Percentiles rank a stretch among this genome's conserved stretches.
Evolutionary conservation across 2,113 vertebrate species (phyloP).

Genomic region (Planiliza haematocheilus): DNA sequence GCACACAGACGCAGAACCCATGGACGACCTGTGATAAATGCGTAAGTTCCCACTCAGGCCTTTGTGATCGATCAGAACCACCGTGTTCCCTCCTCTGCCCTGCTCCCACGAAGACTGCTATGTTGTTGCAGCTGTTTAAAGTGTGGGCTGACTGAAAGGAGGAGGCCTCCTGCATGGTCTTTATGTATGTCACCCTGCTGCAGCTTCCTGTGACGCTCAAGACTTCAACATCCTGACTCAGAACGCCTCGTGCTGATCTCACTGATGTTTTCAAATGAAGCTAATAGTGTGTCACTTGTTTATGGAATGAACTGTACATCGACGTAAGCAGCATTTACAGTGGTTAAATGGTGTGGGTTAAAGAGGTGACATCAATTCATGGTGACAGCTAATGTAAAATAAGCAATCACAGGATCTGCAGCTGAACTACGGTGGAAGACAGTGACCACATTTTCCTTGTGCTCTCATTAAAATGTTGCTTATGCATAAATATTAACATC

Average conservation of each 20-base stretch:
- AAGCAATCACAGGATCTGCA: too few relatives aligned
- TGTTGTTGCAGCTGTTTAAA: slow-evolving; percentile 62
- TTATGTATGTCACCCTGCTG: slow-evolving; percentile 41
- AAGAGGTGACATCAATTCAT: slow-evolving; percentile 17
- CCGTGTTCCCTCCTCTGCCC: slow-evolving; percentile 22
- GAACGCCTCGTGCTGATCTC: not conserved
- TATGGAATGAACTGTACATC: slow-evolving; percentile 23
- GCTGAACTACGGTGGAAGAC: not conserved
- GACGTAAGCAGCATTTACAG: slow-evolving; percentile 15
- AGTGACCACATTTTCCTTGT: not conserved
- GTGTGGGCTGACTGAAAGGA: slow-evolving; percentile 31
- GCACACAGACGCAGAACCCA: not conserved
- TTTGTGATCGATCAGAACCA: slow-evolving; percentile 35
- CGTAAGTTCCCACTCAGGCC: slow-evolving; percentile 10
- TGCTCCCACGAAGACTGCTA: slow-evolving; percentile 26
- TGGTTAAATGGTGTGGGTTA: not conserved
- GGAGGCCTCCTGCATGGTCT: slow-evolving; percentile 39
- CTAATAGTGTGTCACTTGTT: slow-evolving; percentile 18
- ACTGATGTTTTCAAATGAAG: slow-evolving; percentile 26
- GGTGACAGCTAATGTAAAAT: too few relatives aligned
- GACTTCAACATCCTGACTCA: slow-evolving; percentile 32
- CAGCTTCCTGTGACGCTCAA: slow-evolving; percentile 71
- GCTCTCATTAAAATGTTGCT: not conserved
- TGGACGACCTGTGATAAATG: not conserved
- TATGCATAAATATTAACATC: not conserved